Evolutionary conservation across 37 sponge, comb jelly and placozoan species (phyloP).

Genomic region (Petrosia ficiformis): DNA sequence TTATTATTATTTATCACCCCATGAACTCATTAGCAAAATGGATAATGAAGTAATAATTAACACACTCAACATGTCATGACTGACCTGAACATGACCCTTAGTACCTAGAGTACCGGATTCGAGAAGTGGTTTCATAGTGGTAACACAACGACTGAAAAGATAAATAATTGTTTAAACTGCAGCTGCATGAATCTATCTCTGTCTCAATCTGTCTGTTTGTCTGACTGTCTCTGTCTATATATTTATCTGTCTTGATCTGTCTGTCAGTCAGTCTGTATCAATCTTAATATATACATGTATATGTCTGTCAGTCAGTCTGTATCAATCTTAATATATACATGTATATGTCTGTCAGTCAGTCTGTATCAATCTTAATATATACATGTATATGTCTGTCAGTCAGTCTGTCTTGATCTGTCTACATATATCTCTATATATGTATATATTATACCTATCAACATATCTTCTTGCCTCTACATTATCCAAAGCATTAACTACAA

Average conservation of each 20-base stretch:
- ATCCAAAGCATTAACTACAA: slow-evolving; percentile 93
- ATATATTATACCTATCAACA: slow-evolving; percentile 76
- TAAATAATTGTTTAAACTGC: background rate
- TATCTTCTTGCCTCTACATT: slow-evolving; percentile 97
- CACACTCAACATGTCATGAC: background rate
- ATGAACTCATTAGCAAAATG: too few relatives aligned
- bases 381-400: too few relatives aligned
- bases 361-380: too few relatives aligned
- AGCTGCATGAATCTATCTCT: background rate
- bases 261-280: background rate
- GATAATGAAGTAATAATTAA: background rate
- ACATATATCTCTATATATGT: background rate
- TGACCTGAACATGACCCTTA: slow-evolving; percentile 92
- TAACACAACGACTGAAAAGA: slow-evolving; percentile 85
- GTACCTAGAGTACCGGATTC: slow-evolving; percentile 95
- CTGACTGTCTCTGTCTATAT: too few relatives aligned
- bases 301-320: too few relatives aligned
- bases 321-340: too few relatives aligned
- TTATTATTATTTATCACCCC: too few relatives aligned
- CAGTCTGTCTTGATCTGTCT: too few relatives aligned
- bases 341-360: too few relatives aligned
- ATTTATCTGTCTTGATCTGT: too few relatives aligned
- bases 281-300: too few relatives aligned
- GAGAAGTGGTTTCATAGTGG: slow-evolving; percentile 78
- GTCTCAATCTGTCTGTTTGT: too few relatives aligned